Percentiles rank a stretch among this genome's conserved stretches.
Conservation (phyloP, 30 jellyfish, hydroid and myxozoan species). For the Aurelia coerulea region DNA sequence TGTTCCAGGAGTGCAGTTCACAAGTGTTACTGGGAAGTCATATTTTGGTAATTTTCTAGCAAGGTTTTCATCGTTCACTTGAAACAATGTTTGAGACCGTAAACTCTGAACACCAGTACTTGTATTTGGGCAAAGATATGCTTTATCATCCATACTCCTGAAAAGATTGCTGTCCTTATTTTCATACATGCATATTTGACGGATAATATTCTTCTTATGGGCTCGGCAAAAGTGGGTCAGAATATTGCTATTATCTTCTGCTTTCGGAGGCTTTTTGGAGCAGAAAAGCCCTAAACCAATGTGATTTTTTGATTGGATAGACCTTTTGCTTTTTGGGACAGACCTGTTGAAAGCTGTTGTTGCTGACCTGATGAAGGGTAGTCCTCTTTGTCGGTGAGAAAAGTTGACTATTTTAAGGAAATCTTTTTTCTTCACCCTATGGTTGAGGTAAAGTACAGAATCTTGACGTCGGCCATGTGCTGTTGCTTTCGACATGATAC, state of each 20-base stretch:
- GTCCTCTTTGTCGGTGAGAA: not conserved
- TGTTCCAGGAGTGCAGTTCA: slow-evolving; percentile 60
- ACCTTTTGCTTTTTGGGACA: slow-evolving; percentile 21
- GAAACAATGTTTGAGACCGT: slow-evolving; percentile 44
- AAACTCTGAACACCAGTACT: slow-evolving; percentile 48
- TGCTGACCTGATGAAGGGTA: slow-evolving; percentile 41
- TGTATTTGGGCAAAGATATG: slow-evolving; percentile 43
- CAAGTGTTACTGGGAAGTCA: slow-evolving; percentile 50
- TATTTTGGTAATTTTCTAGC: slow-evolving; percentile 41
- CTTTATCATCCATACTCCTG: slow-evolving; percentile 17
- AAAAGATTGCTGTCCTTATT: not conserved
- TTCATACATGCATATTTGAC: slow-evolving; percentile 9
- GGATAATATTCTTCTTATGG: not conserved
- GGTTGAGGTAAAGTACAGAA: slow-evolving; percentile 26
- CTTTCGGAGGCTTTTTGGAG: slow-evolving; percentile 54
- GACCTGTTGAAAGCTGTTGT: slow-evolving; percentile 43
- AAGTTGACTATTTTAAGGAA: slow-evolving; percentile 36
- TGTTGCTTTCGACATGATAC: slow-evolving; percentile 47
- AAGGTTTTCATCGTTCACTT: slow-evolving; percentile 10
- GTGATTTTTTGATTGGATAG: slow-evolving; percentile 43
- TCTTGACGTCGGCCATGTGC: slow-evolving; percentile 64
- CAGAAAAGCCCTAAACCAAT: slow-evolving; percentile 48
- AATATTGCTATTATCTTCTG: slow-evolving; percentile 31
- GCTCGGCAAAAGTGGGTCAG: slow-evolving; percentile 49
- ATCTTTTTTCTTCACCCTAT: slow-evolving; percentile 41